phyloP scores from a whole-genome alignment of 2,888 invertebrate species.

The Spisula solida region DNA sequence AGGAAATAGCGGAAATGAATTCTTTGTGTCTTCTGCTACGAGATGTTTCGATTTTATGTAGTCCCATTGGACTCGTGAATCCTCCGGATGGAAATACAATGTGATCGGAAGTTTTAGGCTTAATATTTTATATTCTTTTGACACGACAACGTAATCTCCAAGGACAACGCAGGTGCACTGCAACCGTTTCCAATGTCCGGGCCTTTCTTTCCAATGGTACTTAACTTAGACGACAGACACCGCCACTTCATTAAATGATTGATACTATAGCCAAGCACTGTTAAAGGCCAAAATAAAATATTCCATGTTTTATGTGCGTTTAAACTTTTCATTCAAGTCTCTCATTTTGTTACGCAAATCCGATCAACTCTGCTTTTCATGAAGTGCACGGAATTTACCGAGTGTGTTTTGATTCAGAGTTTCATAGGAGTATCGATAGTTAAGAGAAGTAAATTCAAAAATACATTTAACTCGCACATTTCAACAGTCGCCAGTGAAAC shows the following conservation, averaged over 20 bases:
- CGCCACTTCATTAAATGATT: neutral
- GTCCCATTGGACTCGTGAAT: slow-evolving; percentile 66
- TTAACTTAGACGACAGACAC: neutral
- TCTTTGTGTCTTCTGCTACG: slow-evolving; percentile 65
- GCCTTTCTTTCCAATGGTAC: slow-evolving; percentile 1
- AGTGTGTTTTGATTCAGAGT: no score
- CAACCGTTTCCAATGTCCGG: slow-evolving; percentile 39
- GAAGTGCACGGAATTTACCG: no score
- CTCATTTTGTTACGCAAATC: no score
- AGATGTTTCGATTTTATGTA: slow-evolving; percentile 62
- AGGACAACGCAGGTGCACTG: slow-evolving; percentile 67
- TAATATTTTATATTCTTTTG: slow-evolving; percentile 70
- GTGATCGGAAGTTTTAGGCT: slow-evolving; percentile 68
- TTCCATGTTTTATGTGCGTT: neutral
- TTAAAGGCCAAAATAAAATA: neutral
- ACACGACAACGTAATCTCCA: slow-evolving; percentile 65
- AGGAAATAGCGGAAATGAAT: slow-evolving; percentile 72
- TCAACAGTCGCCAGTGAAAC: no score
- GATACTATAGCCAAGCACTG: neutral
- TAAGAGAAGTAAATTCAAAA: no score
- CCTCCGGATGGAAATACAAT: slow-evolving; percentile 58
- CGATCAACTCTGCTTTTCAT: no score
- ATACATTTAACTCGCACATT: no score
- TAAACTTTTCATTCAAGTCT: neutral
- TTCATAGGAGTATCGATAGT: no score